phyloP scores from a whole-genome alignment of 2,113 vertebrate species.

The Paracyprichromis sp. region DNA sequence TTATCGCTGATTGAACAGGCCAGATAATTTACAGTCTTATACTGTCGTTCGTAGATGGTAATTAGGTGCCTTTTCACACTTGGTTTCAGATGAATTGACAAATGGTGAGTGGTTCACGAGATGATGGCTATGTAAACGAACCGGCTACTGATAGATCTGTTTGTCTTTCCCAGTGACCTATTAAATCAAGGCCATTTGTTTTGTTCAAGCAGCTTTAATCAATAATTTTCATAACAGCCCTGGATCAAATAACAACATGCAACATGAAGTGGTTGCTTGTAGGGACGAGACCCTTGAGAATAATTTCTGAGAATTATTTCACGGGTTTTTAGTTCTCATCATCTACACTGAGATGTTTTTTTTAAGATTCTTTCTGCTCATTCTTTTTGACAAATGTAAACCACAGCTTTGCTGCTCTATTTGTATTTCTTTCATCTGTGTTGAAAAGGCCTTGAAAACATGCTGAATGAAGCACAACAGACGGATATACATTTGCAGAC shows the following conservation, averaged over 20 bases:
- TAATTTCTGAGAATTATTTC: background rate
- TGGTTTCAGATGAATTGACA: conserved; percentile 11
- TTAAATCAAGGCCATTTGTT: background rate
- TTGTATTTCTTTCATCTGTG: background rate
- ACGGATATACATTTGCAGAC: background rate
- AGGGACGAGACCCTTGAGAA: background rate
- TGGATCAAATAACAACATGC: background rate
- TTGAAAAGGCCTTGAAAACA: background rate
- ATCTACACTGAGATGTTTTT: background rate
- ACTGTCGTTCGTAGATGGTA: background rate
- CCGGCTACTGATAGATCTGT: background rate
- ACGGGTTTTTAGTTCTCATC: background rate
- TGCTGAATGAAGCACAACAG: background rate
- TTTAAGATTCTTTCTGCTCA: background rate
- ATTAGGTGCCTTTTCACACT: conserved; percentile 38
- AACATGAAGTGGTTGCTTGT: background rate
- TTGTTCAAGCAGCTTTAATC: background rate
- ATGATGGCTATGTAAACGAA: background rate
- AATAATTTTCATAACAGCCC: background rate
- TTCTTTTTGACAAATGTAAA: background rate
- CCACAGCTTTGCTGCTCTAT: background rate
- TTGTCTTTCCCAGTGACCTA: background rate
- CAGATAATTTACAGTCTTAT: background rate
- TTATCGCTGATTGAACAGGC: background rate
- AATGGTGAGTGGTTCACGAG: background rate